These are phyloP conservation scores for Amiota minor DNA, from an alignment of 2,888 invertebrate genomes.

Conservation along the genomic window DNA sequence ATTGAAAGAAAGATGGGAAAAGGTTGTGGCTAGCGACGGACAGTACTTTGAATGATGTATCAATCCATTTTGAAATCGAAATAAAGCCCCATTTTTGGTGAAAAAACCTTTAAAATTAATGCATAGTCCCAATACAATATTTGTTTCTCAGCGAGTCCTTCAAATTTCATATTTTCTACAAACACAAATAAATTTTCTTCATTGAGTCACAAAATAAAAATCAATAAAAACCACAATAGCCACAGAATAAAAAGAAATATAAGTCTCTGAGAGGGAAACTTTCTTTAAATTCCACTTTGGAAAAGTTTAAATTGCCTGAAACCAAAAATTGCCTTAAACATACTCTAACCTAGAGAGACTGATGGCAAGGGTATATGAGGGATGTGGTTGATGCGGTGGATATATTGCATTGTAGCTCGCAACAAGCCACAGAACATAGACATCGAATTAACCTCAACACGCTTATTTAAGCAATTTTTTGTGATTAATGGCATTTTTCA, in stretches of 20 bases:
- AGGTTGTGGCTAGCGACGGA: too few relatives aligned
- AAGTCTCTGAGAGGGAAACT: conserved; percentile 11
- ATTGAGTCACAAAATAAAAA: conserved; percentile 44
- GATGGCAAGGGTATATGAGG: too few relatives aligned
- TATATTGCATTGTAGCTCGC: conserved; percentile 14
- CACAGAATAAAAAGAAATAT: conserved; percentile 19
- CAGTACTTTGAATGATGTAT: too few relatives aligned
- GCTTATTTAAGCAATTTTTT: conserved; percentile 60
- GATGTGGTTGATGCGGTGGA: not conserved
- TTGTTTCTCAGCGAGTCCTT: too few relatives aligned
- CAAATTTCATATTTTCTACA: not conserved
- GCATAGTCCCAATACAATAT: too few relatives aligned
- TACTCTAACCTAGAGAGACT: too few relatives aligned
- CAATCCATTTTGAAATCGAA: too few relatives aligned
- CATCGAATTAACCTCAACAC: conserved; percentile 46
- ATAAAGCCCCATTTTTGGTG: too few relatives aligned
- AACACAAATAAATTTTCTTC: not conserved
- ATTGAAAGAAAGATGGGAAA: too few relatives aligned
- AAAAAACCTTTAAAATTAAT: too few relatives aligned
- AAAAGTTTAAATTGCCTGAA: conserved; percentile 21
- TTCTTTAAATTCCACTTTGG: conserved; percentile 20
- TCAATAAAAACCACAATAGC: conserved; percentile 45
- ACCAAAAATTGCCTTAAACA: not conserved
- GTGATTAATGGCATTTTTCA: conserved; percentile 63
- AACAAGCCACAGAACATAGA: conserved; percentile 27